Evolutionary conservation across 2,888 invertebrate genomes (phyloP).

Genomic region (Phengaris arion): DNA sequence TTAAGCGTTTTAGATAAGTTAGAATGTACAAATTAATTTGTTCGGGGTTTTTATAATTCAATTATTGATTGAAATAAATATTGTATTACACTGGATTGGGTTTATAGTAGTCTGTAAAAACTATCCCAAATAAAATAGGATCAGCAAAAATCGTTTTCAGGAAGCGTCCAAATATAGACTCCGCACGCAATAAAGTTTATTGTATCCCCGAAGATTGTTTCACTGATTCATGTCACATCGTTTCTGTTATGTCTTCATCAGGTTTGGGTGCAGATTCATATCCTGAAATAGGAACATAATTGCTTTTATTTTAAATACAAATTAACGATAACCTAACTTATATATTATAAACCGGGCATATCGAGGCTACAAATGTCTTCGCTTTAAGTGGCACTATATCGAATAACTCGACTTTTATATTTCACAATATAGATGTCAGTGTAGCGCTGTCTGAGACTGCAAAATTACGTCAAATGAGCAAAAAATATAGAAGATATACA

Average conservation of each 20-base stretch:
- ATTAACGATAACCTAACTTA: too few species aligned
- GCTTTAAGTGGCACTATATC: too few species aligned
- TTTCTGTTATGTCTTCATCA: constrained; percentile 7
- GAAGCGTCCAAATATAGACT: constrained; percentile 17
- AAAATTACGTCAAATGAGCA: too few species aligned
- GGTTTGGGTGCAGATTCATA: not conserved
- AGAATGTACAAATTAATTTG: not conserved
- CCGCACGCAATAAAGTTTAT: constrained; percentile 16
- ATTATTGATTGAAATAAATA: constrained; percentile 2
- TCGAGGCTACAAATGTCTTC: too few species aligned
- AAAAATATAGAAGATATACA: too few species aligned
- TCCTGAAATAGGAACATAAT: not conserved
- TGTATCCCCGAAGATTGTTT: constrained; percentile 5
- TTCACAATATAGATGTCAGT: too few species aligned
- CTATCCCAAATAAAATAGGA: constrained; percentile 9
- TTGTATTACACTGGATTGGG: not conserved
- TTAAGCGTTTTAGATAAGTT: not conserved
- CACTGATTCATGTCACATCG: constrained; percentile 5
- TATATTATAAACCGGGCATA: too few species aligned
- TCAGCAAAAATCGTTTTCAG: constrained; percentile 7
- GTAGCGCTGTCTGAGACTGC: too few species aligned
- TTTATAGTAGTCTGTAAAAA: constrained; percentile 12
- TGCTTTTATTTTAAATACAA: not conserved
- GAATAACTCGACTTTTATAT: too few species aligned
- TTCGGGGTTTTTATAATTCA: not conserved